Evolutionary conservation across 2,797 vertebrate species (phyloP), one percentile per base, ranked within the genome.

Genomic region (Geotria australis): DNA sequence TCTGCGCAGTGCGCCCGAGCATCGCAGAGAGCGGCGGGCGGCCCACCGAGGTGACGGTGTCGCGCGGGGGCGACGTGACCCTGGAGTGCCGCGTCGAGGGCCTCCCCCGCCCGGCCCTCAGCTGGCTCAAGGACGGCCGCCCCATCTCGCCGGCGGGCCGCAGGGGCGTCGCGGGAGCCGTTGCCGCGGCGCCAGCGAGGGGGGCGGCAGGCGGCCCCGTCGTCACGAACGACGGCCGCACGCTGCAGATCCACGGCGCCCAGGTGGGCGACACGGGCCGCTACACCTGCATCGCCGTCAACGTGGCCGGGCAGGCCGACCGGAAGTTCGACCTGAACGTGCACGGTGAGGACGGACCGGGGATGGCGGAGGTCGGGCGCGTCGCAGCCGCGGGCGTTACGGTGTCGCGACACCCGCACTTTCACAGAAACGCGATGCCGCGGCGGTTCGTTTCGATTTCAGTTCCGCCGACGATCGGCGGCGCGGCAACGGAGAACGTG

Each of bases 51-150:
- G 58, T 85, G 2, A 63, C 62, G 0, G 70, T 83, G 49, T 73
- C 65, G 1, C 75, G 70, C 56, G 85, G 82, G 13, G 76, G 71
- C 1, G 71, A 74, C 2, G 9, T 85, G 58, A 78, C 73, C 10
- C 65, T 98, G 48, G 77, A 77, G 60, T 98, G 91, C 12, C 70
- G 74, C 47, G 79, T 69, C 0, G 74, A 77, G 6, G 91, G 91
- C 1, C 57, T 76, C n/a, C 91, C 89, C 2, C 73, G 67, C 2
- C 89, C 91, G 0, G 66, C 74, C 1, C 48, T 96, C 61, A 73
- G 69, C 1, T 98, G 91, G 91, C 70, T 88, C 67, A 94, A 85
- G 65, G 91, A 98, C 1, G 85, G 85, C 1, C 75, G 55, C n/a
- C 75, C 75, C 0, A 62, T 94, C 15, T 51, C 51, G 15, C 8